phyloP scores from a whole-genome alignment of 2,888 invertebrate species.

The Drosophila incognita region DNA sequence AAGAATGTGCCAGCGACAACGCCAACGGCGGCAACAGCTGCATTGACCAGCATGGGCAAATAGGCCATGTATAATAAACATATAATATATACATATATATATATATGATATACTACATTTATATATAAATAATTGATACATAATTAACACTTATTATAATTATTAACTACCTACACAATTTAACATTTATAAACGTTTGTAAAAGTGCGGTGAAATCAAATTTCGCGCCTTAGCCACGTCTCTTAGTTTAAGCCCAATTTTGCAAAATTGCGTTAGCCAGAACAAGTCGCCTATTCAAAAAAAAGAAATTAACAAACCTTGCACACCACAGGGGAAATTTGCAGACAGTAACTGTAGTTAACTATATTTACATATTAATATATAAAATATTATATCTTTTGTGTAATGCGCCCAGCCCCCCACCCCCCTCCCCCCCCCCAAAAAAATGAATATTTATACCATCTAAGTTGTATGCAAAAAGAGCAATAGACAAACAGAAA shows the following conservation, averaged over 20 bases:
- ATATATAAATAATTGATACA: conserved; percentile 40
- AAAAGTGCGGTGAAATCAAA: conserved; percentile 79
- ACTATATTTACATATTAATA: conserved; percentile 15
- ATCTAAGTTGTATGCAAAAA: conserved; percentile 40
- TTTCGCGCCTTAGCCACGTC: conserved; percentile 78
- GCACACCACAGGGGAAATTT: conserved; percentile 43
- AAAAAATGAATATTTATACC: conserved; percentile 41
- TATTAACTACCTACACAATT: conserved; percentile 72
- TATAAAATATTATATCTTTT: conserved; percentile 28
- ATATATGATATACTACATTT: conserved; percentile 14
- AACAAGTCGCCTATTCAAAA: conserved; percentile 57
- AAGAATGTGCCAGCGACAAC: conserved; percentile 57
- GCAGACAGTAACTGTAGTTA: conserved; percentile 43
- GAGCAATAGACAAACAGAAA: conserved; percentile 30
- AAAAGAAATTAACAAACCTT: conserved; percentile 45
- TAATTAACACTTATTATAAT: conserved; percentile 64
- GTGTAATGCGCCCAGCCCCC: conserved; percentile 24
- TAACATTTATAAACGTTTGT: conserved; percentile 69
- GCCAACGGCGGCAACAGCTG: conserved; percentile 49
- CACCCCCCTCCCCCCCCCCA: neutral
- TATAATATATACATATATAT: conserved; percentile 28
- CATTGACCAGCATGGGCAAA: conserved; percentile 65
- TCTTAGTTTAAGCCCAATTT: conserved; percentile 68
- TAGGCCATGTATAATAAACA: conserved; percentile 44
- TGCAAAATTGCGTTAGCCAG: conserved; percentile 65